Evolutionary conservation across 2,113 vertebrate species (phyloP).

Genomic region (Odocoileus virginianus): DNA sequence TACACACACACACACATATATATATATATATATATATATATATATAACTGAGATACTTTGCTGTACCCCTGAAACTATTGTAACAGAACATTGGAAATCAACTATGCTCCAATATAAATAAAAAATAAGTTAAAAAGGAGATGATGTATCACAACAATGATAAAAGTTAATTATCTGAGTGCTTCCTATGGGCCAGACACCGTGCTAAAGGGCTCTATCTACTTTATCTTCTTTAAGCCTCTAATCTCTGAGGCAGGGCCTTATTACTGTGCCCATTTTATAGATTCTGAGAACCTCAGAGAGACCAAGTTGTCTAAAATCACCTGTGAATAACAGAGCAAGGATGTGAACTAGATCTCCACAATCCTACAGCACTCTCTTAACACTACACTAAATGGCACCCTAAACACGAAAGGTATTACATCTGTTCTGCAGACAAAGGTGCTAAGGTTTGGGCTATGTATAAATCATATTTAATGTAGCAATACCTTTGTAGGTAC

Average conservation of each 20-base stretch:
- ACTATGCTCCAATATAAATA: background rate
- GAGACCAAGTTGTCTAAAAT: background rate
- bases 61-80: background rate
- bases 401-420: background rate
- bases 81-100: background rate
- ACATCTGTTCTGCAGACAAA: background rate
- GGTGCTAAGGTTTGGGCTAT: background rate
- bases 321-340: background rate
- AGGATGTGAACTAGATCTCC: background rate
- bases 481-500: conserved; percentile 89
- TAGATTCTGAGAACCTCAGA: background rate
- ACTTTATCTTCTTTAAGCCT: conserved; percentile 4
- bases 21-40: background rate
- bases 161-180: background rate
- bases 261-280: background rate
- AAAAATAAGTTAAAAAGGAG: background rate
- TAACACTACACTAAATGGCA: background rate
- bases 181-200: background rate
- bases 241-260: background rate
- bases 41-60: background rate
- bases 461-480: background rate
- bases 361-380: background rate
- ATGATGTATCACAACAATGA: background rate
- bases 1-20: no score
- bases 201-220: background rate